These are phyloP conservation scores for Ceratosolen fusciceps DNA, from an alignment of 1,140 invertebrate species.

Conservation along the genomic window DNA sequence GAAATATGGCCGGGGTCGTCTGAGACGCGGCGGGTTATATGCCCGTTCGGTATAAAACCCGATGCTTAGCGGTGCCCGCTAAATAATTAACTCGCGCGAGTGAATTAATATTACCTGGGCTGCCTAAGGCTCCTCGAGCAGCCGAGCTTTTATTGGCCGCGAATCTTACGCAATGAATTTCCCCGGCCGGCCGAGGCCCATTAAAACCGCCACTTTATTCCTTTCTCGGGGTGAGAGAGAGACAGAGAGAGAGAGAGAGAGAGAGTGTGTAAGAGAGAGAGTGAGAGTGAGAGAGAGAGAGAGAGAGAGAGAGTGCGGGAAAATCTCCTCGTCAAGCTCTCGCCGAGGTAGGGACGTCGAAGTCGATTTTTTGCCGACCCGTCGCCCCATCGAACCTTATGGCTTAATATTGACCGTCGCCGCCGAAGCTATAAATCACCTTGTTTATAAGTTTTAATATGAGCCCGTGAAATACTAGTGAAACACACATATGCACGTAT, in stretches of 20 bases:
- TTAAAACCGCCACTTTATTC: conserved; percentile 16
- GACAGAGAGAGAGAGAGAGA: too few species aligned
- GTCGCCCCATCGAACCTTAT: background rate
- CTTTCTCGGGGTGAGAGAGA: too few species aligned
- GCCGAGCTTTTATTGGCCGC: conserved; percentile 19
- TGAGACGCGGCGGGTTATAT: conserved; percentile 18
- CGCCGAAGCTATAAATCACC: conserved; percentile 26
- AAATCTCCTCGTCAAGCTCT: too few species aligned
- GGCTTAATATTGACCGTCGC: conserved; percentile 17
- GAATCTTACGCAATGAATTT: conserved; percentile 36
- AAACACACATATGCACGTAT: too few species aligned
- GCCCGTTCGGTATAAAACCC: conserved; percentile 31
- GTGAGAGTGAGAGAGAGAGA: too few species aligned
- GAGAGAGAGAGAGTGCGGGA: too few species aligned
- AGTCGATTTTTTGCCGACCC: background rate
- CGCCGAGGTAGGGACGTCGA: too few species aligned
- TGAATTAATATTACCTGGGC: conserved; percentile 32
- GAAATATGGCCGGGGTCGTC: conserved; percentile 27
- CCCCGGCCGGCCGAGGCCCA: background rate
- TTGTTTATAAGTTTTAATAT: conserved; percentile 44
- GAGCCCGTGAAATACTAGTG: conserved; percentile 25
- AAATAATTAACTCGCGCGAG: conserved; percentile 31
- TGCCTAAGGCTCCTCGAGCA: background rate
- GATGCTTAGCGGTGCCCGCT: conserved; percentile 11
- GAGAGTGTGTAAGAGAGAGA: too few species aligned